A percentile compares a stretch with the other conserved stretches of the same genome.
Evolutionary conservation across 2,113 vertebrate genomes (phyloP).

Genomic region (Globicephala melas): DNA sequence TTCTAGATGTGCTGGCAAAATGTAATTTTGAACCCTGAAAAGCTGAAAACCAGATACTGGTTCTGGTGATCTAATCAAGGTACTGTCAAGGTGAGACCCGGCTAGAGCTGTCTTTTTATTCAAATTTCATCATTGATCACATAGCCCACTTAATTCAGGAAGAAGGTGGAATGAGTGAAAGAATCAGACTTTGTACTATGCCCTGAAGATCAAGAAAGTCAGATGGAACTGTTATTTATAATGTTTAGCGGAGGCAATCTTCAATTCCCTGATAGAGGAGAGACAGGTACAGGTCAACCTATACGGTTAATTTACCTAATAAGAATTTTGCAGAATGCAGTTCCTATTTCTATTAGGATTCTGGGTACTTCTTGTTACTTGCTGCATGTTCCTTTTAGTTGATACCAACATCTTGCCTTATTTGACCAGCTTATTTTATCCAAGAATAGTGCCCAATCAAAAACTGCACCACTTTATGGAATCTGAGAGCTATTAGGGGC

Average conservation of each 20-base stretch:
- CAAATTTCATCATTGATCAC: background rate
- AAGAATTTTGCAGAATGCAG: background rate
- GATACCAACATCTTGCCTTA: background rate
- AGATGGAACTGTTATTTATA: constrained; percentile 32
- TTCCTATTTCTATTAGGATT: constrained; percentile 1
- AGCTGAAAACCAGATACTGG: background rate
- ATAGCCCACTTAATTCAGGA: background rate
- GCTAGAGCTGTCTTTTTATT: background rate
- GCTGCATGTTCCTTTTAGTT: background rate
- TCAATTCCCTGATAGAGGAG: constrained; percentile 22
- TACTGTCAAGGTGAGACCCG: background rate
- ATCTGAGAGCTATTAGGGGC: background rate
- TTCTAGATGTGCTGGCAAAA: background rate
- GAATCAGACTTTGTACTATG: constrained; percentile 15
- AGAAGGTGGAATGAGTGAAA: constrained; percentile 43
- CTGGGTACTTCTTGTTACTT: background rate
- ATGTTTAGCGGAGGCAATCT: constrained; percentile 44
- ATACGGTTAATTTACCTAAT: background rate
- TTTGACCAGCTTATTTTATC: constrained; percentile 40
- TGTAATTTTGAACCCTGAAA: background rate
- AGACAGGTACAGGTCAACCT: constrained; percentile 1
- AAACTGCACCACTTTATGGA: background rate
- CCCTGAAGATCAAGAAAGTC: constrained; percentile 51
- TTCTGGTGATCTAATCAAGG: constrained; percentile 18
- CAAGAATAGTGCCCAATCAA: constrained; percentile 13